phyloP scores from a whole-genome alignment of 2,888 invertebrate species.

The Diploptera punctata region DNA sequence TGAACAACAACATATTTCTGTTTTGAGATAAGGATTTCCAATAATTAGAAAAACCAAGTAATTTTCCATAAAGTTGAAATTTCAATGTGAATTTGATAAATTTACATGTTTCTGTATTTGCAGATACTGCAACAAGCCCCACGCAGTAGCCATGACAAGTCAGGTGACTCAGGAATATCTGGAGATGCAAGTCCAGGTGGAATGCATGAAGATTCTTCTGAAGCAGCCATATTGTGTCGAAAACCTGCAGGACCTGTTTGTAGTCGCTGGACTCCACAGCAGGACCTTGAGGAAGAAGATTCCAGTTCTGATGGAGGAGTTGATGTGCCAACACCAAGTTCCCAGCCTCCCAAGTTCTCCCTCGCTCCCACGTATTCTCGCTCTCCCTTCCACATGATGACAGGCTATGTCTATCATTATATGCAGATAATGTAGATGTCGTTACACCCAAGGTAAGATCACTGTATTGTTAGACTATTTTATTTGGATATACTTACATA shows the following conservation, averaged over 20 bases:
- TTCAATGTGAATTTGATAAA: too few relatives aligned
- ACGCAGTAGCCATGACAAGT: slow-evolving; percentile 66
- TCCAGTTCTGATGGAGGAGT: slow-evolving; percentile 59
- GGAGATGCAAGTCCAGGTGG: slow-evolving; percentile 72
- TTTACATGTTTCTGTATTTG: too few relatives aligned
- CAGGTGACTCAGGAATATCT: slow-evolving; percentile 84
- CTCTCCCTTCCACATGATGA: slow-evolving; percentile 75
- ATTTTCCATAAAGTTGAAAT: too few relatives aligned
- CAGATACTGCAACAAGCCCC: too few relatives aligned
- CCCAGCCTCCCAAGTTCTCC: slow-evolving; percentile 52
- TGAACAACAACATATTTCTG: too few relatives aligned
- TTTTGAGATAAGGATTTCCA: too few relatives aligned
- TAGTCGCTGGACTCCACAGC: slow-evolving; percentile 81
- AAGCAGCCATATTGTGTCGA: slow-evolving; percentile 41
- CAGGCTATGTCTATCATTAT: slow-evolving; percentile 56
- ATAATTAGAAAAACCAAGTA: too few relatives aligned
- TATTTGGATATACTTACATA: too few relatives aligned
- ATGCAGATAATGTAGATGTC: slow-evolving; percentile 49
- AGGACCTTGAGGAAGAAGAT: slow-evolving; percentile 74
- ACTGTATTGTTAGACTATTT: too few relatives aligned
- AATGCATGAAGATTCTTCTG: slow-evolving; percentile 50
- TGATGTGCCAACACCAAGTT: background rate
- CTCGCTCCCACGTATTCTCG: slow-evolving; percentile 71
- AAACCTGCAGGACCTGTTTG: background rate
- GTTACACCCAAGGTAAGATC: slow-evolving; percentile 47